These are phyloP conservation scores for Drosophila koepferae DNA, from an alignment of 2,888 invertebrate genomes.

Conservation along the genomic window DNA sequence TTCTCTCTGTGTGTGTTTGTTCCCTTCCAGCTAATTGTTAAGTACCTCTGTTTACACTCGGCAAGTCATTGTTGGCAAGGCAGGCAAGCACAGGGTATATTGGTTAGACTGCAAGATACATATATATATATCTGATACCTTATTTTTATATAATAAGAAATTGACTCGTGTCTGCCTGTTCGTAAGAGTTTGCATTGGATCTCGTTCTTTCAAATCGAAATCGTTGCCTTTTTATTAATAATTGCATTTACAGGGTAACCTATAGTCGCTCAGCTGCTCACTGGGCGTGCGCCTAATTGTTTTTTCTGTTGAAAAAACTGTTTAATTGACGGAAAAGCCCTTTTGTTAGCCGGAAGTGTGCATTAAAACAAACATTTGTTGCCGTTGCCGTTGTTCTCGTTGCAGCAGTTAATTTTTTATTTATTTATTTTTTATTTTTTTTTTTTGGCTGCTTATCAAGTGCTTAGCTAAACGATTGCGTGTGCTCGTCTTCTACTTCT, in stretches of 20 bases:
- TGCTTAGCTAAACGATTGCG: background rate
- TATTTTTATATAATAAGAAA: too few relatives aligned
- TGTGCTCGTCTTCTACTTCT: background rate
- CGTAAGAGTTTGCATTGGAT: too few relatives aligned
- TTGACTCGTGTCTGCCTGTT: too few relatives aligned
- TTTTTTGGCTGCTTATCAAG: slow-evolving; percentile 10
- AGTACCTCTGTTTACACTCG: background rate
- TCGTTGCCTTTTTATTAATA: too few relatives aligned
- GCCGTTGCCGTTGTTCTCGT: slow-evolving; percentile 8
- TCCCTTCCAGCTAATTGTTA: slow-evolving; percentile 8
- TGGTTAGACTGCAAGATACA: background rate
- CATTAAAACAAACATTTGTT: slow-evolving; percentile 23
- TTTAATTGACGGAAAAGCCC: slow-evolving; percentile 68
- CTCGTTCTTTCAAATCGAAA: too few relatives aligned
- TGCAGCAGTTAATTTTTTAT: slow-evolving; percentile 38
- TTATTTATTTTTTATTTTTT: too few relatives aligned
- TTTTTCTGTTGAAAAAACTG: slow-evolving; percentile 36
- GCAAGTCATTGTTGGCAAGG: background rate
- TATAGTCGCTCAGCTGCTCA: background rate
- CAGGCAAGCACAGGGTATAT: background rate
- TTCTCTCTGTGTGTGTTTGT: background rate
- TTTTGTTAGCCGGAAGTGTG: slow-evolving; percentile 52
- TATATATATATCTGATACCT: background rate
- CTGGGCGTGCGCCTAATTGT: background rate
- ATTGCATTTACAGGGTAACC: background rate